Conservation (phyloP, 2,113 vertebrate species). For the Aptenodytes forsteri region DNA sequence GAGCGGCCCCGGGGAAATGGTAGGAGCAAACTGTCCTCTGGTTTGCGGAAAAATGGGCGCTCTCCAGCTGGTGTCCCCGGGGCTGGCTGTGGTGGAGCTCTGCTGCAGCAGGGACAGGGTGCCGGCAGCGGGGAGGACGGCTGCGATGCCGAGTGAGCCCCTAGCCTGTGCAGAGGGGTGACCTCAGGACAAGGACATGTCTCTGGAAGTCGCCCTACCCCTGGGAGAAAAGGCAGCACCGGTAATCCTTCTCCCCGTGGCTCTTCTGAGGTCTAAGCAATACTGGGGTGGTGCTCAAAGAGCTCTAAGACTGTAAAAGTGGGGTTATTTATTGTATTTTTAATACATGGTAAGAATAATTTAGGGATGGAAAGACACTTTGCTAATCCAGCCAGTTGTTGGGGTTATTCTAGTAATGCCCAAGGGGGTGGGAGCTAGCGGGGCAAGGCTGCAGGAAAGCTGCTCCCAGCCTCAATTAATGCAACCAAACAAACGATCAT, state of each 20-base stretch:
- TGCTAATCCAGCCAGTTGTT: not conserved
- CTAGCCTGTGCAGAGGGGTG: not conserved
- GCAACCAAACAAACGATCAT: not conserved
- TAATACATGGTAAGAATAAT: not conserved
- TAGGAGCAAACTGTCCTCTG: not conserved
- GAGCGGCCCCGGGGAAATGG: rapidly evolving
- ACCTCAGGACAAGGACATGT: not conserved
- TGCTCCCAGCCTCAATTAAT: not conserved
- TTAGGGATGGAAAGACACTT: not conserved
- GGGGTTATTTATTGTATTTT: not conserved
- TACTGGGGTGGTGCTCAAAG: not conserved
- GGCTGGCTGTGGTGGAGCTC: not conserved
- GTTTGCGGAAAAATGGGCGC: not conserved
- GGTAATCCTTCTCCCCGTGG: not conserved
- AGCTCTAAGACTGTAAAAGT: not conserved
- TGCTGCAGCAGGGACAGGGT: no score
- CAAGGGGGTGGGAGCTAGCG: not conserved
- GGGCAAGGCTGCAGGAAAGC: not conserved
- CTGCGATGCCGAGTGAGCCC: not conserved
- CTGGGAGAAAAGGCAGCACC: not conserved
- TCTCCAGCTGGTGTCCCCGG: not conserved
- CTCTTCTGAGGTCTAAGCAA: not conserved
- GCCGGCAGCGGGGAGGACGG: not conserved
- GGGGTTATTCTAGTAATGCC: not conserved
- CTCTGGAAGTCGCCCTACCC: not conserved